These are phyloP conservation scores for Rhyacichthys aspro DNA, from an alignment of 2,797 vertebrate genomes.

Conservation along the genomic window DNA sequence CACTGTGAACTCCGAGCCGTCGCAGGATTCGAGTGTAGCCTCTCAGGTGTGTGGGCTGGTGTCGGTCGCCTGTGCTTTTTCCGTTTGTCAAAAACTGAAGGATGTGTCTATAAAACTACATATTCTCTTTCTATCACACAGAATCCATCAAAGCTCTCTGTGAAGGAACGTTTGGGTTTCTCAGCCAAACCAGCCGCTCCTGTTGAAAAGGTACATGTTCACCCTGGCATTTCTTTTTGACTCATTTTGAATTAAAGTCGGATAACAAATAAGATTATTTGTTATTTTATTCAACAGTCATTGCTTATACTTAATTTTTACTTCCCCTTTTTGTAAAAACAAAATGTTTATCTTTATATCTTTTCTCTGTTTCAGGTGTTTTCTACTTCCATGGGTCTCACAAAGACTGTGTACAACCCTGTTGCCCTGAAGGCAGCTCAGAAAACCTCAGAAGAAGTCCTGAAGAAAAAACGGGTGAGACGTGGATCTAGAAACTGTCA, in stretches of 20 bases:
- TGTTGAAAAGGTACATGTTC: conserved; percentile 85
- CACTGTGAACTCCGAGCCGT: conserved; percentile 82
- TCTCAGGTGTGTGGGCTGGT: conserved; percentile 81
- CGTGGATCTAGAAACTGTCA: background rate
- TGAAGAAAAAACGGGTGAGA: conserved; percentile 94
- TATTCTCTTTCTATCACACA: conserved; percentile 54
- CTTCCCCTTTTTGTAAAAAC: background rate
- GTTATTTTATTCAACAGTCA: background rate
- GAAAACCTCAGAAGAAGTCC: conserved; percentile 88
- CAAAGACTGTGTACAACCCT: conserved; percentile 98
- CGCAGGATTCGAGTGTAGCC: conserved; percentile 81
- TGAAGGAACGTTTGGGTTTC: conserved; percentile 94
- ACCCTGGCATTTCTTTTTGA: too few species aligned
- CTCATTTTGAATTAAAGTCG: too few species aligned
- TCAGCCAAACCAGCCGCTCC: conserved; percentile 84
- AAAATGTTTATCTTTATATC: too few species aligned
- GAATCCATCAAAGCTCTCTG: conserved; percentile 89
- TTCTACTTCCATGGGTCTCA: conserved; percentile 94
- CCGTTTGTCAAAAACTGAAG: conserved; percentile 24
- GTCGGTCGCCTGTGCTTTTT: conserved; percentile 18
- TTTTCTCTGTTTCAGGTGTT: conserved; percentile 82
- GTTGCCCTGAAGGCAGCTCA: conserved; percentile 92
- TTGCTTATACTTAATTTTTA: background rate
- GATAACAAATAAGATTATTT: too few species aligned
- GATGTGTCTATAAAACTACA: conserved; percentile 13